Conservation (phyloP, 2,113 vertebrate genomes). For the Stegastes partitus region DNA sequence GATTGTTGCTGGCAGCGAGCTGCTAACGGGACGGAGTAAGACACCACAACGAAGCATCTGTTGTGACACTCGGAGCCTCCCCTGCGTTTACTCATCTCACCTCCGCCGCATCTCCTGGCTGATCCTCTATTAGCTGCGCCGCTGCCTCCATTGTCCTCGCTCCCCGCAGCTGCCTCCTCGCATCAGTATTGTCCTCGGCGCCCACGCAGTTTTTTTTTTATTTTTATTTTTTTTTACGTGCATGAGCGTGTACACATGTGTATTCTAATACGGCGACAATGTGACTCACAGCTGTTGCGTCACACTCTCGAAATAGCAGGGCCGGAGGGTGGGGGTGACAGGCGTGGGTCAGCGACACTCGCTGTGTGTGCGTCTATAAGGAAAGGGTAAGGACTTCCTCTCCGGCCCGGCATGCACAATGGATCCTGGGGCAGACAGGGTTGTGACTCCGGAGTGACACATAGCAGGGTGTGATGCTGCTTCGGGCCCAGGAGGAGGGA, state of each 20-base stretch:
- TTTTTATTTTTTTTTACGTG: background rate
- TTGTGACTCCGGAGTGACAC: conserved; percentile 39
- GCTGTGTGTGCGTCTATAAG: conserved; percentile 56
- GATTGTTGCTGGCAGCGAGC: conserved; percentile 1
- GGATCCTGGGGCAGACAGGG: conserved; percentile 49
- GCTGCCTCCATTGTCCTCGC: conserved; percentile 27
- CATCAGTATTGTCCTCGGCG: conserved; percentile 29
- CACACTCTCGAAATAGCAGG: conserved; percentile 69
- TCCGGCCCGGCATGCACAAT: conserved; percentile 72
- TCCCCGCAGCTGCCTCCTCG: conserved; percentile 36
- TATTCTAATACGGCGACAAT: conserved; percentile 8
- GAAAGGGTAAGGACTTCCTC: conserved; percentile 87
- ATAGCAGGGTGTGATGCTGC: conserved; percentile 53
- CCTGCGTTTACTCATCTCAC: conserved; percentile 46
- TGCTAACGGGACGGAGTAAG: conserved; percentile 1
- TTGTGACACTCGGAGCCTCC: conserved; percentile 38
- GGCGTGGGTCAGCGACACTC: conserved; percentile 37
- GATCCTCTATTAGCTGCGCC: conserved; percentile 2
- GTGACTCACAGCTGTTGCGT: conserved; percentile 67
- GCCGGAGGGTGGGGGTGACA: conserved; percentile 42
- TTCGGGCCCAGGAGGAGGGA: conserved; percentile 18
- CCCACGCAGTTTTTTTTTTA: background rate
- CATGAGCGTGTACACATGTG: background rate
- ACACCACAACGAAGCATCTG: conserved; percentile 28
- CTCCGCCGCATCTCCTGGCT: conserved; percentile 25